Percentiles rank a stretch among this genome's conserved stretches.
These are phyloP conservation scores for Pristiophorus japonicus DNA, from an alignment of 2,113 vertebrate species.

Conservation along the genomic window DNA sequence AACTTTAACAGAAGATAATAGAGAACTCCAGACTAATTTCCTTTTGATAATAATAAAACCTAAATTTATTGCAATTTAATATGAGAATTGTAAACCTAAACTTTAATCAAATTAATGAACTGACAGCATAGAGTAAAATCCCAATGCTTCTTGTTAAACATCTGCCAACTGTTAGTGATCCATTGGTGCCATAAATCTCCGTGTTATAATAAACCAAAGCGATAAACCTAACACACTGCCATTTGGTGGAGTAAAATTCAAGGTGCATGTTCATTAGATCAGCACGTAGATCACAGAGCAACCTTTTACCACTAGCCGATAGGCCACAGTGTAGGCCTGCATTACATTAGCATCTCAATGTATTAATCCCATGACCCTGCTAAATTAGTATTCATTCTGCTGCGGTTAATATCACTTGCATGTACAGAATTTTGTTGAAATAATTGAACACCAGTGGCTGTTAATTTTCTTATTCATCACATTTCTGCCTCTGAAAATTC, in stretches of 20 bases:
- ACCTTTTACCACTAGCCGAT: constrained; percentile 12
- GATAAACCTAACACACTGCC: neutral
- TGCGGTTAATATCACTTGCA: constrained; percentile 8
- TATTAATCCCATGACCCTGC: constrained; percentile 28
- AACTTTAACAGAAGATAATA: neutral
- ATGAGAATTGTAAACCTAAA: neutral
- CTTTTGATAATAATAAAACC: neutral
- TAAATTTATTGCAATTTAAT: neutral
- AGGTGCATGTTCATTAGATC: neutral
- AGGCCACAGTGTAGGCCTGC: neutral
- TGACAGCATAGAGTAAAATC: neutral
- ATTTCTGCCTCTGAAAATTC: neutral
- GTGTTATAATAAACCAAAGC: neutral
- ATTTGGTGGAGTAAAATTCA: constrained; percentile 12
- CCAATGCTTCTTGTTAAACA: neutral
- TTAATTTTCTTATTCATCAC: constrained; percentile 27
- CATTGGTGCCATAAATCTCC: neutral
- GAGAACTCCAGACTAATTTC: neutral
- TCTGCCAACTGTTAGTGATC: neutral
- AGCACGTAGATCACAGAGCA: neutral
- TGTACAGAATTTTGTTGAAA: constrained; percentile 34
- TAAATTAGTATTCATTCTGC: constrained; percentile 31
- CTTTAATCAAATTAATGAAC: constrained; percentile 27
- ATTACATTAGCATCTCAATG: constrained; percentile 23
- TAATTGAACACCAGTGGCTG: neutral